Conservation (phyloP, 2,797 vertebrate genomes). For the Spinus pinus region DNA sequence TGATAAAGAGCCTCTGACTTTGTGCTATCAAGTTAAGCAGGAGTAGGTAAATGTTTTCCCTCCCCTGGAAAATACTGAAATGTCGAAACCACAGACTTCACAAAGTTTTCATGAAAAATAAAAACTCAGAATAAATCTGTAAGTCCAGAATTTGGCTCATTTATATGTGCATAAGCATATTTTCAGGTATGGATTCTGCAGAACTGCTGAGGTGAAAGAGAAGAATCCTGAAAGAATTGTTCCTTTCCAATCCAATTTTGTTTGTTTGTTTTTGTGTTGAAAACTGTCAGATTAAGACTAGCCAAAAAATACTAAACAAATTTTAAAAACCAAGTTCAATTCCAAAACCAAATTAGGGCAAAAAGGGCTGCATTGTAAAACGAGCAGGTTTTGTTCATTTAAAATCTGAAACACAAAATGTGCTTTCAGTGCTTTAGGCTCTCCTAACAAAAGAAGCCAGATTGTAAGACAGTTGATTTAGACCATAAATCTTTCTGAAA, state of each 20-base stretch:
- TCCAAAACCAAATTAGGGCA: background rate
- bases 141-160: background rate
- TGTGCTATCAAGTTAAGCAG: background rate
- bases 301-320: background rate
- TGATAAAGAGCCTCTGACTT: background rate
- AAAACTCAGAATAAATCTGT: background rate
- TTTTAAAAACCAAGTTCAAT: background rate
- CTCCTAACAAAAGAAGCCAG: background rate
- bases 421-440: background rate
- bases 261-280: background rate
- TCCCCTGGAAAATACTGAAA: background rate
- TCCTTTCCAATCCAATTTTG: background rate
- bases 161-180: background rate
- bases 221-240: background rate
- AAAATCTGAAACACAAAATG: background rate
- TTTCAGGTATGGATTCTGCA: background rate
- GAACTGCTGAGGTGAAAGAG: background rate
- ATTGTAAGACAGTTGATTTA: background rate
- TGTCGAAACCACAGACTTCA: background rate
- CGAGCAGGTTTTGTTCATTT: background rate
- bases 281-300: background rate
- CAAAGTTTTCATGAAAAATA: background rate
- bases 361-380: background rate
- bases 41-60: background rate
- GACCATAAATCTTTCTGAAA: conserved; percentile 29